Base-by-base conservation (phyloP, 2,113 vertebrate species). In the Zosterops pallidus region DNA sequence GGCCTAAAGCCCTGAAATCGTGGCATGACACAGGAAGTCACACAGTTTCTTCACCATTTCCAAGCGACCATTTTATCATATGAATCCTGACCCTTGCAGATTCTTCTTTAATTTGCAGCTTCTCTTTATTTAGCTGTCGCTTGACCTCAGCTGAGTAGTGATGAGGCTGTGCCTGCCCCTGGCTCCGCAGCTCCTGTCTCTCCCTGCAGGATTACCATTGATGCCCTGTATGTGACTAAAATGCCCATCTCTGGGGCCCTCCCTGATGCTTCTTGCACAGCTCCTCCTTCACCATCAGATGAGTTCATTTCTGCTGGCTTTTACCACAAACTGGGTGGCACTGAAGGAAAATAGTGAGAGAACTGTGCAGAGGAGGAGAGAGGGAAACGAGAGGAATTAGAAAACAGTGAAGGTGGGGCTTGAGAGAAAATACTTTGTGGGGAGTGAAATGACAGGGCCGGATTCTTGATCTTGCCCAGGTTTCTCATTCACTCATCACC, bases 401-500 rank as follows among this genome's bases (percentile, higher is more conserved):
- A 79, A 82, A 89, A 49, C 83, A 89, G 76, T 62, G 90, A 90
- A 96, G 92, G 86, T 93, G 94, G 90, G 56, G 83, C 89, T 60
- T 8, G 29, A 86, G 83, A 96, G 94, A 86, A 89, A 95, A 70
- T 67, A 64, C 70, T 75, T 83, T 2, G 74, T 47, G 94, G 88
- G 88, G 95, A 95, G 83, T 69, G 88, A 96, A 96, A 97, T 96
- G 95, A 96, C 93, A 84, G 76, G 67, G 83, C 29, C 23, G 2
- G 49, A 68, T 89, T 93, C 83, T 84, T 83, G 77, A 46, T 93
- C 90, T 92, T 76, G 15, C 76, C 68, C 49, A 8, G 28, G 65
- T 96, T 97, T 97, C 92, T 88, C 55, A 8, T 88, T 95, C 83
- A 89, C 64, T 96, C 94, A 93, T 87, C 71, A 9, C 56, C 44